Evolutionary conservation across 2,113 vertebrate genomes (phyloP), one percentile per base, ranked within the genome.

Genomic region (Tychaedon coryphoeus): DNA sequence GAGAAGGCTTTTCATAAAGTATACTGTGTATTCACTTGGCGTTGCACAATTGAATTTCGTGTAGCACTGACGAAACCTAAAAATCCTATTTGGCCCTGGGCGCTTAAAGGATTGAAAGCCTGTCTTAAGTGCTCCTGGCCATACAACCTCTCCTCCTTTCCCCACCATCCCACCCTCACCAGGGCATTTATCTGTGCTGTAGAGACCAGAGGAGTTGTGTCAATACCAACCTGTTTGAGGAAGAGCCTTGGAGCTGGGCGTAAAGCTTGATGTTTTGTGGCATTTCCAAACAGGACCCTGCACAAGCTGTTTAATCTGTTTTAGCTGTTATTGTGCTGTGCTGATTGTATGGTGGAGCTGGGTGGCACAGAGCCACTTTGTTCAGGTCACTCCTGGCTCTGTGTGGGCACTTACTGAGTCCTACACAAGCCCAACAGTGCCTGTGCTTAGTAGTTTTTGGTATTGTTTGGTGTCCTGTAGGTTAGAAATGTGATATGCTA

Each of bases 1-100:
- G 92, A 95, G 96, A 88, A 95, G 90, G 93, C 93, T 93, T 97
- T 97, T 96, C 92, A 94, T 95, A 88, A 96, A 90, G 78, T 93
- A 93, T 95, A 88, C 93, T 90, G 86, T 93, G 90, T 86, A 95
- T 96, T 95, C 86, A 19, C 88, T 95, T 74, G 88, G 85, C 64
- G 0, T 94, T 86, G 95, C 85, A 90, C 96, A 96, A 94, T 92
- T 90, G 88, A 91, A 86, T 80, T 79, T 86, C 22, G 47, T 88
- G 93, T 65, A 76, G 81, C 56, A 26, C 64, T 94, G 95, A 92
- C 9, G 54, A 86, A 95, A 96, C 85, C 54, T 61, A 88, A 94
- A 90, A 94, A 94, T 94, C 95, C 94, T 94, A 45, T 92, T 90
- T 95, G 94, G 90, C 78, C 60, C 25, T 86, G 47, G 17, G 24